A percentile compares a stretch with the other conserved stretches of the same genome.
Evolutionary conservation across 23 tunicate species (phyloP).

Genomic region (Phallusia fumigata): DNA sequence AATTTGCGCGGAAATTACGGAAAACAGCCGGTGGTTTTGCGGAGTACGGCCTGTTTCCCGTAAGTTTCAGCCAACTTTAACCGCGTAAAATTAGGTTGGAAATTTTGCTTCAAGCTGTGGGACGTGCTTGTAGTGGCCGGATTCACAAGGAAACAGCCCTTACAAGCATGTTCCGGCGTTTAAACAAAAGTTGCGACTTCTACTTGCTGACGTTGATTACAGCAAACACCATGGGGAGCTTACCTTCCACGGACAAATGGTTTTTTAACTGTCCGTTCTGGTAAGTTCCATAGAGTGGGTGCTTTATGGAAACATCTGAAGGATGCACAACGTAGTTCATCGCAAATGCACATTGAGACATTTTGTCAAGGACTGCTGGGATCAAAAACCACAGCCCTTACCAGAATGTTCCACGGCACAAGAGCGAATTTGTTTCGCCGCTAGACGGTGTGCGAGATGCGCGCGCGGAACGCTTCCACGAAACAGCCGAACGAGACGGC

Average conservation of each 20-base stretch:
- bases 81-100: not conserved
- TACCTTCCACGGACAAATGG: not conserved
- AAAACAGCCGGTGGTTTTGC: not conserved
- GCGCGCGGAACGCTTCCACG: not conserved
- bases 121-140: not conserved
- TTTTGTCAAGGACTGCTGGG: not conserved
- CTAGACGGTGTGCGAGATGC: not conserved
- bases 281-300: not conserved
- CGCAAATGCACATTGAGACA: not conserved
- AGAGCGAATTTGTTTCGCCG: not conserved
- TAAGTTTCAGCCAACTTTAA: not conserved
- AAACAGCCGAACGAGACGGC: not conserved
- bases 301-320: not conserved
- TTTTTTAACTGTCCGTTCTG: not conserved
- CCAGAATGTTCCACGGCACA: not conserved
- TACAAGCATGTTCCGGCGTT: not conserved
- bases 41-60: conserved; percentile 5
- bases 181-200: not conserved
- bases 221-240: not conserved
- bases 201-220: not conserved
- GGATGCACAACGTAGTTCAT: not conserved
- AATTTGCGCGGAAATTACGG: not conserved
- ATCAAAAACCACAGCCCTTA: not conserved
- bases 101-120: not conserved
- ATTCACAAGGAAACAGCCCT: not conserved